A percentile compares a stretch with the other conserved stretches of the same genome.
Evolutionary conservation across 2,113 vertebrate genomes (phyloP).

Genomic region (Callipepla squamata): DNA sequence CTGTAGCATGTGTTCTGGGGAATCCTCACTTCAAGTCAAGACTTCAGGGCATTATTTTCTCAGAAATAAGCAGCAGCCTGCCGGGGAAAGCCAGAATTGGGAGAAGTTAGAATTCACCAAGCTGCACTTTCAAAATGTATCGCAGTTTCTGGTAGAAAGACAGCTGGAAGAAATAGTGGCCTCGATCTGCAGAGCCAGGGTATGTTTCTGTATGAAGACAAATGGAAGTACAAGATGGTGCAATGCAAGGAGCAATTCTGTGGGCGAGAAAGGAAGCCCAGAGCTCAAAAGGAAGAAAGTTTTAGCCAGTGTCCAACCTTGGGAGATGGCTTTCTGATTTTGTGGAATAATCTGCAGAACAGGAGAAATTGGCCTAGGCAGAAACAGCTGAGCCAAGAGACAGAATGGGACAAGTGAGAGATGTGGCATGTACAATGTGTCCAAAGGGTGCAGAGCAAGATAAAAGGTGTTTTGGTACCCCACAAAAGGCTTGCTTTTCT

Average conservation of each 20-base stretch:
- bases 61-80: background rate
- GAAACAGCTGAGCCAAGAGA: background rate
- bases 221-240: background rate
- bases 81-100: background rate
- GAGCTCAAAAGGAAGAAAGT: background rate
- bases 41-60: background rate
- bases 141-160: background rate
- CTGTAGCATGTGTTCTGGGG: background rate
- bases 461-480: background rate
- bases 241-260: background rate
- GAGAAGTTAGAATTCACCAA: background rate
- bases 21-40: background rate
- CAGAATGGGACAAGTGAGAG: background rate
- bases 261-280: background rate
- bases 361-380: background rate
- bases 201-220: background rate
- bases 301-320: background rate
- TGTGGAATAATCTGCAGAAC: background rate
- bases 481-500: background rate
- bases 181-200: background rate
- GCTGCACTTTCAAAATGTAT: background rate
- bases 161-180: background rate
- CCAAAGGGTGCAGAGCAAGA: background rate
- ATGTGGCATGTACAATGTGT: accelerated
- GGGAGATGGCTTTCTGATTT: background rate